Percentiles rank a stretch among this genome's conserved stretches.
Conservation (phyloP, 2,797 vertebrate species). For the Tiaroga cobitis region DNA sequence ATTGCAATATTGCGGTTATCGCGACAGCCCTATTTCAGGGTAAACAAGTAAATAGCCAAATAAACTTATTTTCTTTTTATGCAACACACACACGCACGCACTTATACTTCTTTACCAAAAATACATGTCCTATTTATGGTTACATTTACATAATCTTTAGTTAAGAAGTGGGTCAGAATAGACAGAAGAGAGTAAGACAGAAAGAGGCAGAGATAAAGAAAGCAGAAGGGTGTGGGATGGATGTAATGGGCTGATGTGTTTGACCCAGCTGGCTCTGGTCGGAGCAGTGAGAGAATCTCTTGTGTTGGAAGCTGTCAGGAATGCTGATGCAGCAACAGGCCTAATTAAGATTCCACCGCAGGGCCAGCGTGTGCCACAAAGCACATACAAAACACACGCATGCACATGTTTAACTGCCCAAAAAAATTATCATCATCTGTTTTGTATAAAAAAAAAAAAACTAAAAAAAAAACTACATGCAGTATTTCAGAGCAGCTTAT, state of each 20-base stretch:
- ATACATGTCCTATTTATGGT: constrained; percentile 12
- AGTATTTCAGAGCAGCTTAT: not conserved
- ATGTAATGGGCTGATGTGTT: constrained; percentile 22
- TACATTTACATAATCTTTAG: constrained; percentile 29
- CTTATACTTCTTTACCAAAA: not conserved
- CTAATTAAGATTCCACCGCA: constrained; percentile 34
- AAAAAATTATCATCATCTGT: too few relatives aligned
- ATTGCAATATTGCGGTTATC: too few relatives aligned
- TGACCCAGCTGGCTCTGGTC: constrained; percentile 20
- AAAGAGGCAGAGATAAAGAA: constrained; percentile 4
- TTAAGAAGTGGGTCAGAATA: constrained; percentile 34
- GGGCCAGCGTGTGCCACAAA: not conserved
- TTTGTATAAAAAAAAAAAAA: not conserved
- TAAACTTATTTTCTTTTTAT: too few relatives aligned
- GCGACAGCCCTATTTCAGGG: too few relatives aligned
- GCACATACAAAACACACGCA: not conserved
- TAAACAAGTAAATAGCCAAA: not conserved
- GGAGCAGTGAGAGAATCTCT: constrained; percentile 46
- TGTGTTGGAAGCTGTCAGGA: constrained; percentile 30
- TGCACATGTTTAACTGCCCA: too few relatives aligned
- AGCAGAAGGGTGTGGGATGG: constrained; percentile 22
- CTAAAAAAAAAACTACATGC: not conserved
- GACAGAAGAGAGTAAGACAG: constrained; percentile 1
- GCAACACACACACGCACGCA: too few relatives aligned
- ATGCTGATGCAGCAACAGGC: constrained; percentile 49